Evolutionary conservation across 2,888 invertebrate species (phyloP), one percentile per base, ranked within the genome.

Genomic region (Epistrophella euchroma): DNA sequence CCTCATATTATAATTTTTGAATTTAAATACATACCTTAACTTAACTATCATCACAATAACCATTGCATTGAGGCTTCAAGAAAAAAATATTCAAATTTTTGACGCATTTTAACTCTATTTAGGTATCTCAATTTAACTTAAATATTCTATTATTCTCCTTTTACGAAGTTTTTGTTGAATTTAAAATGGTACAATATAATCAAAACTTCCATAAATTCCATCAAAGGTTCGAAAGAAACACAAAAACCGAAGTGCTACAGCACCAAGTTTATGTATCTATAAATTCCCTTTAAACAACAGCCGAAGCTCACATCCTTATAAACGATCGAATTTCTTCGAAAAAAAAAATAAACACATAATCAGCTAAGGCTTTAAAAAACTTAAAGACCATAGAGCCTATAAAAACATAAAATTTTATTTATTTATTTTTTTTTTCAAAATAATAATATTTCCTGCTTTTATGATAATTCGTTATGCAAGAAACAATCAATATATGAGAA

Each of bases 391-490:
- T 13, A 22, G 32, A 32, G 6, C n/a, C 35, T 35, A 35, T 35
- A 28, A n/a, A 2, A 19, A 13, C 17, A 37, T n/a, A 37, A 7
- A 47, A 32, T 22, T 17, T 17, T 2, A 66, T 19, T 58, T 19
- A n/a, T 17, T 17, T 2, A 66, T 19, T 58, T 19, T 25, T 64
- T 45, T 64, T 62, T 62, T 7, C 2, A 22, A 37, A 37, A 50
- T 37, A 50, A 50, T 68, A 68, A 68, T 52, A 32, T 50, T 74
- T 77, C 56, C 64, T 81, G 37, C 17, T 86, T 82, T 82, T 77
- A 86, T 73, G 86, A 81, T 86, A 77, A 86, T 86, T 71, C 56
- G 56, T 82, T 77, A 77, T n/a, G n/a, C 50, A n/a, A 71, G 86
- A 86, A 86, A 64, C 81, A 86, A 77, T 80, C 74, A 60, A 72